Evolutionary conservation across 2,113 vertebrate species (phyloP), one percentile per base, ranked within the genome.

Genomic region (Recurvirostra avosetta): DNA sequence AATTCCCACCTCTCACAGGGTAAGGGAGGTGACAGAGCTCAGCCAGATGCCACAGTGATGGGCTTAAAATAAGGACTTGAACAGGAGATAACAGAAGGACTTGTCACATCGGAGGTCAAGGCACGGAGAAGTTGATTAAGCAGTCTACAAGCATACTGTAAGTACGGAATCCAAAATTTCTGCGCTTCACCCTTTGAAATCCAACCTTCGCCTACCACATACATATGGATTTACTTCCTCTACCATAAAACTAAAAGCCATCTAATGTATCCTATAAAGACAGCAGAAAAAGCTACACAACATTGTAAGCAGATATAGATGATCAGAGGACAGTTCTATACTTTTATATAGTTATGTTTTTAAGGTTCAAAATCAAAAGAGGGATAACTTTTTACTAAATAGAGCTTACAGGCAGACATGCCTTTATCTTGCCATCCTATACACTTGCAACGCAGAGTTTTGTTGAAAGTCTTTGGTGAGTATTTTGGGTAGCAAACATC

Each of bases 341-440:
- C 81, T 82, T 91, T 84, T 15, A 76, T 49, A 88, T 32, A 43
- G 78, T 18, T 70, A 79, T 84, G 94, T 96, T 62, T 94, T 63
- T 81, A 87, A 89, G 76, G 43, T 81, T 79, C 45, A 49, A 92
- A 87, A 95, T 88, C 86, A 91, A 83, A 59, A 75, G 75, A 65
- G 53, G 68, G 67, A 63, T 38, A 87, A 88, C 47, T 43, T 76
- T 85, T 92, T 9, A 34, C 88, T 82, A 88, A 87, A 4, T 6
- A 72, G 55, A 88, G 72, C 88, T 96, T 81, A 20, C 62, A 90
- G 87, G 65, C 90, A 94, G 92, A 34, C 41, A 30, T 6, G 50
- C 50, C 87, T 93, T 96, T 95, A 85, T 88, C 86, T 77, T 85
- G 68, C 62, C 90, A 49, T 75, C 74, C 90, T 68, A 89, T 41